Evolutionary conservation across 2,888 invertebrate genomes (phyloP).

Genomic region (Ormyrus labotus): DNA sequence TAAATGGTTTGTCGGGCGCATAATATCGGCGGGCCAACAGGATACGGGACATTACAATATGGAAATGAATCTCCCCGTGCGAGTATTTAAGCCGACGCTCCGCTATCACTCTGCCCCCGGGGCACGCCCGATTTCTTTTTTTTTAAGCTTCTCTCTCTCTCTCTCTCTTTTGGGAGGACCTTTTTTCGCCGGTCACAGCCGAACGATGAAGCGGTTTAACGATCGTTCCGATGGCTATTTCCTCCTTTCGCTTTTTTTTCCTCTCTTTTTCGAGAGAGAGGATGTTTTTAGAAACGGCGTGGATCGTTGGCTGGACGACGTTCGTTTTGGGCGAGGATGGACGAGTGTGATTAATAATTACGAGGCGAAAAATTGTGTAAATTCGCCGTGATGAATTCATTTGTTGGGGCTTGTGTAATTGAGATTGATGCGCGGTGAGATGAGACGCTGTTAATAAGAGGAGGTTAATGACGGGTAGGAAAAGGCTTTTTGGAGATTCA

Average conservation of each 20-base stretch:
- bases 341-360: too few relatives aligned
- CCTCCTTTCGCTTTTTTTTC: slow-evolving; percentile 3
- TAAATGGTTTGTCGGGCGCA: slow-evolving; percentile 73
- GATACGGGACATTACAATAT: slow-evolving; percentile 74
- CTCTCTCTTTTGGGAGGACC: slow-evolving; percentile 12
- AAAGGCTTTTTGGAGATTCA: too few relatives aligned
- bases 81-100: background rate
- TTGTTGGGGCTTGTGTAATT: too few relatives aligned
- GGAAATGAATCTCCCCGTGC: slow-evolving; percentile 69
- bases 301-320: too few relatives aligned
- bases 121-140: slow-evolving; percentile 43
- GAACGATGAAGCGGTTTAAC: slow-evolving; percentile 49
- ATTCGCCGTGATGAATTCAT: too few relatives aligned
- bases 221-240: slow-evolving; percentile 28
- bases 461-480: too few relatives aligned
- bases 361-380: too few relatives aligned
- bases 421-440: too few relatives aligned
- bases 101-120: slow-evolving; percentile 34
- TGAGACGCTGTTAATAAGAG: too few relatives aligned
- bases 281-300: too few relatives aligned
- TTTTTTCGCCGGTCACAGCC: slow-evolving; percentile 24
- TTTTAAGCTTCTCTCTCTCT: slow-evolving; percentile 8
- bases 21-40: slow-evolving; percentile 70
- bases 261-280: background rate
- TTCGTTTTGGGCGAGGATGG: too few relatives aligned